phyloP scores from a whole-genome alignment of 2,888 invertebrate genomes.

The Cheilosia soror region DNA sequence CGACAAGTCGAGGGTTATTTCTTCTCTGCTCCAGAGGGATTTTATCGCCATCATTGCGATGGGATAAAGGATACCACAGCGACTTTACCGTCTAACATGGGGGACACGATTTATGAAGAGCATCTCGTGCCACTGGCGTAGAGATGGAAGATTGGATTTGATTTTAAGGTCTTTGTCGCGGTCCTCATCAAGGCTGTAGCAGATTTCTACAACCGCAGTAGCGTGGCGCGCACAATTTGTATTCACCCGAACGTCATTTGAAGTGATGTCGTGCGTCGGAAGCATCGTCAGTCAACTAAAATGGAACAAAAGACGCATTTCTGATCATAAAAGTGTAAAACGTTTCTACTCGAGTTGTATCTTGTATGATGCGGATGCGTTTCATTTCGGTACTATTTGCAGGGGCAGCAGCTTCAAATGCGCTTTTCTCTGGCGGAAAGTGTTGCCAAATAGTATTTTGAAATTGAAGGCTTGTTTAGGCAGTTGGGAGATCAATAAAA shows the following conservation, averaged over 20 bases:
- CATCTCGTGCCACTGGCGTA: slow-evolving; percentile 14
- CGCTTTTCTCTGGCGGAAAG: background rate
- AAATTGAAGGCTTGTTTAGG: background rate
- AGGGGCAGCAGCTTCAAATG: slow-evolving; percentile 22
- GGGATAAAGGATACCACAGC: slow-evolving; percentile 39
- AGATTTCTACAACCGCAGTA: slow-evolving; percentile 17
- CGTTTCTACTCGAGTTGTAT: slow-evolving; percentile 28
- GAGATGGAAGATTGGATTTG: slow-evolving; percentile 61
- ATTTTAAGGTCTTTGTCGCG: slow-evolving; percentile 71
- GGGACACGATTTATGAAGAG: slow-evolving; percentile 61
- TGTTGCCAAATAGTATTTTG: slow-evolving; percentile 23
- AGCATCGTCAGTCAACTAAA: slow-evolving; percentile 45
- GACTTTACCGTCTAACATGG: slow-evolving; percentile 14
- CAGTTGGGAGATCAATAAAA: too few relatives aligned
- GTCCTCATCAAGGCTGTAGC: slow-evolving; percentile 60
- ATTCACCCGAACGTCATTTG: slow-evolving; percentile 50
- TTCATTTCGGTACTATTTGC: slow-evolving; percentile 49
- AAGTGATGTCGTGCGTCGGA: slow-evolving; percentile 69
- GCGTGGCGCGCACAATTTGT: slow-evolving; percentile 10
- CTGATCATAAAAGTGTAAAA: slow-evolving; percentile 47
- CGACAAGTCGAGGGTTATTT: slow-evolving; percentile 53
- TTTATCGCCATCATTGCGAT: slow-evolving; percentile 28
- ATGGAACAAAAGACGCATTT: slow-evolving; percentile 53
- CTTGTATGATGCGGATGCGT: slow-evolving; percentile 46
- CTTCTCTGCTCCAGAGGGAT: slow-evolving; percentile 8